These are phyloP conservation scores for Oncorhynchus mykiss DNA, from an alignment of 2,113 vertebrate genomes.

Conservation along the genomic window DNA sequence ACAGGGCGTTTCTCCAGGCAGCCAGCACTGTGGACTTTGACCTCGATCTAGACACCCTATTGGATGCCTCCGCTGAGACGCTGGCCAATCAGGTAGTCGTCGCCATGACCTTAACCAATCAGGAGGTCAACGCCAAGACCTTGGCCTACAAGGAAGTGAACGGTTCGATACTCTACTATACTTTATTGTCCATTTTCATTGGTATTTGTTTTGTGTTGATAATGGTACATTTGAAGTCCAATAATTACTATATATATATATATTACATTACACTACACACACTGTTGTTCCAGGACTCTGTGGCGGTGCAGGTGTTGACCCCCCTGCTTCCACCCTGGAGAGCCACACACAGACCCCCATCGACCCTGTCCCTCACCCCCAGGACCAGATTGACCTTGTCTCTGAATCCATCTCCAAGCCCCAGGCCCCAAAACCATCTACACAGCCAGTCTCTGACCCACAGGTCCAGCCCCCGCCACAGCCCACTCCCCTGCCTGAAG, in stretches of 20 bases:
- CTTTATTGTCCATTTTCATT: no score
- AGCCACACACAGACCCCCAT: not conserved
- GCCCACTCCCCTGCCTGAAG: conserved; percentile 74
- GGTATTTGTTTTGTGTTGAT: no score
- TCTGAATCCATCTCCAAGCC: not conserved
- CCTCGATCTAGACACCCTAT: conserved; percentile 82
- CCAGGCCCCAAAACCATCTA: not conserved
- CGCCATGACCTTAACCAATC: not conserved
- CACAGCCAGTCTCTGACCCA: not conserved
- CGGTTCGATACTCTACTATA: no score
- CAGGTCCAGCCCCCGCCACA: not conserved
- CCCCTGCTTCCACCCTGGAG: no score
- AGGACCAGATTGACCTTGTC: conserved; percentile 57
- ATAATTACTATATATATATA: no score
- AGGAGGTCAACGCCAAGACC: not conserved
- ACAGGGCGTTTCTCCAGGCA: conserved; percentile 83
- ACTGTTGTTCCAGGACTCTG: no score
- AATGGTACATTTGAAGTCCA: no score
- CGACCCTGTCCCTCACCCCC: conserved; percentile 53
- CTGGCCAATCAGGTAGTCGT: not conserved
- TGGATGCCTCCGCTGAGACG: conserved; percentile 65
- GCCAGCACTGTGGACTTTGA: conserved; percentile 83
- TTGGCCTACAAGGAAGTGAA: no score
- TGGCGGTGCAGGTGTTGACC: no score
- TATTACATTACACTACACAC: no score